A percentile compares a stretch with the other conserved stretches of the same genome.
Evolutionary conservation across 1,140 invertebrate species (phyloP).

Genomic region (Oreohelix idahoensis): DNA sequence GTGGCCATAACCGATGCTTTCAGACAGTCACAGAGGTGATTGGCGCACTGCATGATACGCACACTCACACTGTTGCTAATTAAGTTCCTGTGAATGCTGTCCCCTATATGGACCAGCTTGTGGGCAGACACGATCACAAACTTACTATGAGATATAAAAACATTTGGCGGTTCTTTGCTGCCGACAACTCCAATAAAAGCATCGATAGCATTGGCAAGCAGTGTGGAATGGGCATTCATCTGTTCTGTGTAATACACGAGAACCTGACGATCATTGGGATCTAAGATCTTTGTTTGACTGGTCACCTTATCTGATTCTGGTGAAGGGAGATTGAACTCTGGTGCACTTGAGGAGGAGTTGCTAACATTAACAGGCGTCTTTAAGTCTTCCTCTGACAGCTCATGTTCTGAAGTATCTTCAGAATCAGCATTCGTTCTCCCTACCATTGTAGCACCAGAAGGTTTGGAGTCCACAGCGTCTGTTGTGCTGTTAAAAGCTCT

Average conservation of each 20-base stretch:
- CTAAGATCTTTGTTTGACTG: constrained; percentile 43
- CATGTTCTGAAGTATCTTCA: constrained; percentile 10
- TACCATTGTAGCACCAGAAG: not conserved
- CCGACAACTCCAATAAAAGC: constrained; percentile 92
- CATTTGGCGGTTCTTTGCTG: constrained; percentile 92
- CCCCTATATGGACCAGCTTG: constrained; percentile 92
- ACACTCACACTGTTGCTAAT: constrained; percentile 80
- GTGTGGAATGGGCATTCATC: constrained; percentile 85
- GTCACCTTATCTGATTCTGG: constrained; percentile 73
- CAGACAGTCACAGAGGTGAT: constrained; percentile 86
- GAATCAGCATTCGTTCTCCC: not conserved
- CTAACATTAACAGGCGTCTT: constrained; percentile 54
- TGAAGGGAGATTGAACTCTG: constrained; percentile 36
- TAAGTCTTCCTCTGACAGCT: constrained; percentile 75
- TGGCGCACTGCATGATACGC: constrained; percentile 84
- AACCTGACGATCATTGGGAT: constrained; percentile 84
- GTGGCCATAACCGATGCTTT: constrained; percentile 89
- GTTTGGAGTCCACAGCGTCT: not conserved
- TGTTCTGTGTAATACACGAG: constrained; percentile 89
- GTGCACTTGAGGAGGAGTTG: constrained; percentile 70
- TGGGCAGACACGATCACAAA: constrained; percentile 94
- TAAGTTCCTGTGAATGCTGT: constrained; percentile 85
- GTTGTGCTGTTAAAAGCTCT: not conserved
- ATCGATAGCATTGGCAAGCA: constrained; percentile 90
- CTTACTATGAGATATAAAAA: constrained; percentile 93